Evolutionary conservation across 2,113 vertebrate genomes (phyloP), one percentile per base, ranked within the genome.

Genomic region (Lophotis ruficrista): DNA sequence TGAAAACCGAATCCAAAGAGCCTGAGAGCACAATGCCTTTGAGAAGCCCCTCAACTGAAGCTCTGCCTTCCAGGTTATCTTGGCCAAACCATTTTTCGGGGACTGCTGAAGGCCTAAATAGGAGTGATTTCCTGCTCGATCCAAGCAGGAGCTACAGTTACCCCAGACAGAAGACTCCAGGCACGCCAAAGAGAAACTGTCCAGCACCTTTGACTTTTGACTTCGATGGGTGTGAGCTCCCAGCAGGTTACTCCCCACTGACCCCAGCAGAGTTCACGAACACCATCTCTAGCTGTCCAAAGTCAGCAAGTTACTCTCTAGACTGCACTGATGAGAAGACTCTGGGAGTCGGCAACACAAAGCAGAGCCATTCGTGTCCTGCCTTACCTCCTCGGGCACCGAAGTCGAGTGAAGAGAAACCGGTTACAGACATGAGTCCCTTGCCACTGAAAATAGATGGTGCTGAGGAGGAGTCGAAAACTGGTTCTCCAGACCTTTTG

Each of bases 111-210:
- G 98, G 97, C 31, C 97, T 95, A 82, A 97, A 98, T 81, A 96
- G 93, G 83, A 99, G 97, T 3, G 99, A 99, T 68, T 99, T 99
- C 65, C 96, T 98, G 10, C 98, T 99, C 1, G 96, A 98, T 71
- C 98, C 98, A 28, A 98, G 99, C 96, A 98, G 98, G 73, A 99
- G 99, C 96, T 99, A 99, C 94, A 99, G 99, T 83, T 99, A 99
- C 86, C 99, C 99, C 58, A 98, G 99, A 45, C 99, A 99, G 94
- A 99, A 99, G 95, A 98, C 98, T 25, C 98, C 98, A 14, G 98
- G 98, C 95, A 98, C 98, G 43, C 98, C 99, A 75, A 99, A 99
- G 98, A 98, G 98, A 96, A 99, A 98, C 91, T 98, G 98, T 54
- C 98, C 99, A 33, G 98, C 98, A 85, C 98, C 99, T 16, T 98